Percentiles rank a stretch among this genome's conserved stretches.
phyloP scores from a whole-genome alignment of 2,113 vertebrate species.

The Corapipo altera region DNA sequence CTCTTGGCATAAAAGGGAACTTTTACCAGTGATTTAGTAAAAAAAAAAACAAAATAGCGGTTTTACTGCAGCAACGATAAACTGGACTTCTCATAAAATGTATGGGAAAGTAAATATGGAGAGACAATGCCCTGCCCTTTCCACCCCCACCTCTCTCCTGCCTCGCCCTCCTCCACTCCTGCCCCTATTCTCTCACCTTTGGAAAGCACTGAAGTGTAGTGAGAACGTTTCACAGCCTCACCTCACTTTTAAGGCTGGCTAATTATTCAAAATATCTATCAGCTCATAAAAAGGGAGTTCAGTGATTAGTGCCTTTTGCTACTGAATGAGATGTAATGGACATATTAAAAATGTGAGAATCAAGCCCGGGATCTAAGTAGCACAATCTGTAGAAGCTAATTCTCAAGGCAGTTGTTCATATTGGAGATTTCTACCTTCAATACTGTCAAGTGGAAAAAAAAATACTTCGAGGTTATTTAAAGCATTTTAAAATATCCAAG shows the following conservation, averaged over 20 bases:
- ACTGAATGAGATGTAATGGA: not conserved
- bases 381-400: not conserved
- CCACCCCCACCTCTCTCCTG: not conserved
- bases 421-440: not conserved
- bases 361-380: not conserved
- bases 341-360: not conserved
- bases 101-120: not conserved
- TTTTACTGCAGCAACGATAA: not conserved
- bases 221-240: not conserved
- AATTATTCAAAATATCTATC: not conserved
- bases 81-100: not conserved
- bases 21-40: not conserved
- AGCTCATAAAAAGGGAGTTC: not conserved
- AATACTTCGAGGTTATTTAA: not conserved
- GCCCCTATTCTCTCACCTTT: not conserved
- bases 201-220: not conserved
- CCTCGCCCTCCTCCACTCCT: not conserved
- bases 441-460: not conserved
- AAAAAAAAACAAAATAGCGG: not conserved
- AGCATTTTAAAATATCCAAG: not conserved
- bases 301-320: not conserved
- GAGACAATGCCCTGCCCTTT: not conserved
- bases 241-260: not conserved
- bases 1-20: not conserved
- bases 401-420: not conserved